Percentiles rank a stretch among this genome's conserved stretches.
These are phyloP conservation scores for Tyto alba DNA, from an alignment of 2,113 vertebrate species.

Conservation along the genomic window DNA sequence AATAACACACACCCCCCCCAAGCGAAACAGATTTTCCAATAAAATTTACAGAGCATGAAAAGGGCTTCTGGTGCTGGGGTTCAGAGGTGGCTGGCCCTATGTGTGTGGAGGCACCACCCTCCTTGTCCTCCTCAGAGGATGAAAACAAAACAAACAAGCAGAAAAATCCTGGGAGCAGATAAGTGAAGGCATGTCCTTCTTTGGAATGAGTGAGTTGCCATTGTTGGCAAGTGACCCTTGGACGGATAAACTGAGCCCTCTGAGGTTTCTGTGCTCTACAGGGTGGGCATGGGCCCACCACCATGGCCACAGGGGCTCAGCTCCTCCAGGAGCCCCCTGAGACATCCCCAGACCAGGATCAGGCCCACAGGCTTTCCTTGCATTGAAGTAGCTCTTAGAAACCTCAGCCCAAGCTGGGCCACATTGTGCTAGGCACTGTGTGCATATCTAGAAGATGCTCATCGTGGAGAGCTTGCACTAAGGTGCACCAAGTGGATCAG, in stretches of 20 bases:
- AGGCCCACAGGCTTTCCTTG: neutral
- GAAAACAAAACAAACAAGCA: conserved; percentile 23
- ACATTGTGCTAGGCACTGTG: fast-evolving
- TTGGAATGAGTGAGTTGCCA: neutral
- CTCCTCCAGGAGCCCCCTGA: neutral
- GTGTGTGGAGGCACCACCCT: neutral
- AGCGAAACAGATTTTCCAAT: conserved; percentile 60
- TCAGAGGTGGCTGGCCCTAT: conserved; percentile 14
- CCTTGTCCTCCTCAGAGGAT: neutral
- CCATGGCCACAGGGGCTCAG: neutral
- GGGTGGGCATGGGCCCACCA: neutral
- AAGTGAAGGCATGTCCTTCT: neutral
- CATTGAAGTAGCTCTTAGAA: neutral
- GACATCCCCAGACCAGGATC: neutral
- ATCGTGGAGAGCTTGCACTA: neutral
- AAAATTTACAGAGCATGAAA: conserved; percentile 78
- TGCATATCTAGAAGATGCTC: neutral
- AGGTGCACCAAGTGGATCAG: neutral
- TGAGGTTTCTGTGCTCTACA: neutral
- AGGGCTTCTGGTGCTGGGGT: conserved; percentile 38
- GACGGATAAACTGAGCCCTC: neutral
- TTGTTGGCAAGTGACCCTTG: neutral
- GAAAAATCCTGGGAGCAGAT: neutral
- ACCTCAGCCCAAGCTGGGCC: neutral
- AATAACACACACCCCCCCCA: neutral